These are phyloP conservation scores for Styela plicata DNA, from an alignment of 23 tunicate genomes.

Conservation along the genomic window DNA sequence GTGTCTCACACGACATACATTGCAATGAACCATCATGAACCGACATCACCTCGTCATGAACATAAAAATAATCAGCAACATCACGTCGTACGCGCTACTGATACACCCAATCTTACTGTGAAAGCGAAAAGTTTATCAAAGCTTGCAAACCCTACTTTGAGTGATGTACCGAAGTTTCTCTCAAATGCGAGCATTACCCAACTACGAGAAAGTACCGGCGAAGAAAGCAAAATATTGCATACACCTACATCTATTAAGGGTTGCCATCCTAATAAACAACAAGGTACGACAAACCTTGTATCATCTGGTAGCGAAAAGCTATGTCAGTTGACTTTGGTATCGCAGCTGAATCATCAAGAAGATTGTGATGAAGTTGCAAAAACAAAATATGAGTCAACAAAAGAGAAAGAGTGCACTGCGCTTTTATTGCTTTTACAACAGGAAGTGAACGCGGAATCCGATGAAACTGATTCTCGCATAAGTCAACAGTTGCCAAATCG, in stretches of 20 bases:
- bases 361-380: not conserved
- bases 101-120: not conserved
- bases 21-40: not conserved
- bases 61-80: not conserved
- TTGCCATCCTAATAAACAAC: not conserved
- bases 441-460: not conserved
- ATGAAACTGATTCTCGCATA: not conserved
- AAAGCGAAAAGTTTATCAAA: not conserved
- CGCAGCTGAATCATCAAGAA: not conserved
- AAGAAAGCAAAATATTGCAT: not conserved
- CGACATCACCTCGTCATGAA: not conserved
- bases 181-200: too few relatives aligned
- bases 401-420: not conserved
- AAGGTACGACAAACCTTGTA: too few relatives aligned
- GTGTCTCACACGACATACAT: conserved; percentile 11
- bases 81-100: not conserved
- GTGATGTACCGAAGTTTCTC: not conserved
- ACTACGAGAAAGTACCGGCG: too few relatives aligned
- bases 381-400: not conserved
- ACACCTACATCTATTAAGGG: not conserved
- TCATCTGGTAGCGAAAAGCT: not conserved
- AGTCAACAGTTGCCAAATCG: not conserved
- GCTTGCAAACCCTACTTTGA: not conserved
- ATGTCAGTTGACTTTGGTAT: not conserved
- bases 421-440: not conserved